Evolutionary conservation across 2,797 vertebrate genomes (phyloP).

Genomic region (Anisognathus igniventris): DNA sequence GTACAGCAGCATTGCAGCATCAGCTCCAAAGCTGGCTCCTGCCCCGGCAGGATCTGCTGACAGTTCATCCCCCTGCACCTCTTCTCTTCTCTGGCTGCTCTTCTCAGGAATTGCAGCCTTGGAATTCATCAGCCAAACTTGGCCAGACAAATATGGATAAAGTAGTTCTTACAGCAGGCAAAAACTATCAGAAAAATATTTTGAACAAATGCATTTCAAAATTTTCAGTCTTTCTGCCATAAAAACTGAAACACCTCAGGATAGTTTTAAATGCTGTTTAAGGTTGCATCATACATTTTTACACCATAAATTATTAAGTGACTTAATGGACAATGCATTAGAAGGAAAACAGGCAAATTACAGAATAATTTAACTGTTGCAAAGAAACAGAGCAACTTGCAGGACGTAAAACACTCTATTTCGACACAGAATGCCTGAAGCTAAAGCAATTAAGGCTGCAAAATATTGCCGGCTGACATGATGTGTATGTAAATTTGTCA

Average conservation of each 20-base stretch:
- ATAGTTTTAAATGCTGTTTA: slow-evolving; percentile 67
- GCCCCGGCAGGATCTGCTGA: neutral
- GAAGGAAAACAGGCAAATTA: slow-evolving; percentile 80
- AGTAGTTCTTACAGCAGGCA: neutral
- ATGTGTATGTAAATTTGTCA: slow-evolving; percentile 87
- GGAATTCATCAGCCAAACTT: neutral
- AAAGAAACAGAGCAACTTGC: slow-evolving; percentile 78
- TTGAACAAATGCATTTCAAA: slow-evolving; percentile 19
- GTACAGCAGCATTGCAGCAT: neutral
- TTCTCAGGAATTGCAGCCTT: neutral
- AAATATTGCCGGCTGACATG: slow-evolving; percentile 83
- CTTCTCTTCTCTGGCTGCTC: neutral
- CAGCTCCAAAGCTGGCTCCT: neutral
- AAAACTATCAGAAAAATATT: neutral
- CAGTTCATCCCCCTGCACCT: neutral
- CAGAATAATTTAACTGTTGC: slow-evolving; percentile 82
- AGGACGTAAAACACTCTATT: slow-evolving; percentile 81
- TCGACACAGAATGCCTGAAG: slow-evolving; percentile 80
- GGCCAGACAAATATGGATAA: neutral
- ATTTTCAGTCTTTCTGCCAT: slow-evolving; percentile 11
- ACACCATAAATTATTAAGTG: slow-evolving; percentile 78
- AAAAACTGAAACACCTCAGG: slow-evolving; percentile 38
- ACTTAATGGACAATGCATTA: slow-evolving; percentile 82
- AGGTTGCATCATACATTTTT: slow-evolving; percentile 71
- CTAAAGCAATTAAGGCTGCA: slow-evolving; percentile 84